Evolutionary conservation across 2,113 vertebrate genomes (phyloP).

Genomic region (Stictonetta naevosa): DNA sequence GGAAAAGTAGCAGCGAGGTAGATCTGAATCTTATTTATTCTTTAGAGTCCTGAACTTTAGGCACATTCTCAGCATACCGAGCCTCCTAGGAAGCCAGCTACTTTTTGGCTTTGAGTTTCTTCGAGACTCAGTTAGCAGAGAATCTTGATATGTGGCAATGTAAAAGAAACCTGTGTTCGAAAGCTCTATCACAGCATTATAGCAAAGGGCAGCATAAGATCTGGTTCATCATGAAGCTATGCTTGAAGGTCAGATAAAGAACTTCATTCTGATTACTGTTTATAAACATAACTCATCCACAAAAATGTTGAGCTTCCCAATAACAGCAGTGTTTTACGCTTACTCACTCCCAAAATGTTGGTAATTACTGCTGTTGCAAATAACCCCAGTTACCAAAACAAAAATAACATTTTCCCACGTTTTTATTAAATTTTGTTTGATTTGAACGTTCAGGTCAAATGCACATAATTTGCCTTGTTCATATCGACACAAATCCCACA

Average conservation of each 20-base stretch:
- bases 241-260: not conserved
- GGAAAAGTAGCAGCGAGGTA: not conserved
- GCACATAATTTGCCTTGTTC: not conserved
- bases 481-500: not conserved
- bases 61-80: not conserved
- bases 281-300: not conserved
- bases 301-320: not conserved
- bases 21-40: not conserved
- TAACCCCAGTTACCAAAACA: not conserved
- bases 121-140: not conserved
- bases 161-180: not conserved
- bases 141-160: not conserved
- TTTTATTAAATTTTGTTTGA: not conserved
- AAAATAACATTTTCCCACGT: not conserved
- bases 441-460: not conserved
- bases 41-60: not conserved
- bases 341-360: not conserved
- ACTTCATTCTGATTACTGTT: not conserved
- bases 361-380: not conserved
- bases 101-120: not conserved
- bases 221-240: not conserved
- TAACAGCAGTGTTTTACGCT: not conserved
- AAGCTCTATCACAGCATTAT: not conserved
- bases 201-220: not conserved
- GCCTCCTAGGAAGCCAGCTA: not conserved